Evolutionary conservation across 2,797 vertebrate species (phyloP).

Genomic region (Oreortyx pictus): DNA sequence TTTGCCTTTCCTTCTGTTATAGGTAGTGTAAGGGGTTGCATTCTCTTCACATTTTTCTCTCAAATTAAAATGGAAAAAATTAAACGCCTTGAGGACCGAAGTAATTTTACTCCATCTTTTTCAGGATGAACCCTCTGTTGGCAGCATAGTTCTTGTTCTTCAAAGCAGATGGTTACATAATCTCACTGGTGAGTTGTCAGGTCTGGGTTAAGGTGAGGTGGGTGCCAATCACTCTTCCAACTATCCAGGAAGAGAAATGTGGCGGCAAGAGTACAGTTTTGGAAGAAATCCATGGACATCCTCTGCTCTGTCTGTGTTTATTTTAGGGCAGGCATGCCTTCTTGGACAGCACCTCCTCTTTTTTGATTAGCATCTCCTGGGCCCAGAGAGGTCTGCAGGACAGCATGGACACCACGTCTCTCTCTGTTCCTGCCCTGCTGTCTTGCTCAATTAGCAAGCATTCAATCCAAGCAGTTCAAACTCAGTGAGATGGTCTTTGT

Average conservation of each 20-base stretch:
- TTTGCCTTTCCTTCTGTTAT: not conserved
- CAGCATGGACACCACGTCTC: not conserved
- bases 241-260: rapidly evolving
- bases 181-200: not conserved
- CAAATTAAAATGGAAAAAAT: not conserved
- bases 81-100: not conserved
- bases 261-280: not conserved
- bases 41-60: not conserved
- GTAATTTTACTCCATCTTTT: not conserved
- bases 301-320: not conserved
- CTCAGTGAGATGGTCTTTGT: not conserved
- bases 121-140: not conserved
- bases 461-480: not conserved
- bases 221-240: not conserved
- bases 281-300: not conserved
- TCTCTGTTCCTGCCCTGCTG: not conserved
- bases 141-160: not conserved
- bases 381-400: not conserved
- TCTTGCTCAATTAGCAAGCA: not conserved
- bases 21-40: not conserved
- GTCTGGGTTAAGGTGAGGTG: not conserved
- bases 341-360: not conserved
- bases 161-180: not conserved
- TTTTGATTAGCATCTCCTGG: not conserved
- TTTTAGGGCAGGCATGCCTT: not conserved